These are phyloP conservation scores for Cliona cf. orientalis DNA, from an alignment of 37 sponge, comb jelly and placozoan species.

Conservation along the genomic window DNA sequence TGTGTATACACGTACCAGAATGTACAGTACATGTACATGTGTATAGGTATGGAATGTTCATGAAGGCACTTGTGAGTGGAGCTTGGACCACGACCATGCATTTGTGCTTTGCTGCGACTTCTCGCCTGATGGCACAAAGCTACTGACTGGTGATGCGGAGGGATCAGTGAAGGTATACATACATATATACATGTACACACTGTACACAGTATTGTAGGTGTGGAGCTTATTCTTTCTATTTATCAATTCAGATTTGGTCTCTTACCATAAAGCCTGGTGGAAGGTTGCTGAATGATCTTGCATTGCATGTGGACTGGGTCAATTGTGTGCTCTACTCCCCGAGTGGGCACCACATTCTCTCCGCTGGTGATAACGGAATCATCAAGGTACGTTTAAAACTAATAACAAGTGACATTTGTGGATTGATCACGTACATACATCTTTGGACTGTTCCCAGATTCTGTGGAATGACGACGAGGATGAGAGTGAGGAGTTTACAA, in stretches of 20 bases:
- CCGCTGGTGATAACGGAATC: slow-evolving; percentile 63
- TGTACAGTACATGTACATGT: background rate
- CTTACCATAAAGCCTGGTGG: slow-evolving; percentile 8
- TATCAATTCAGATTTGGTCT: slow-evolving; percentile 57
- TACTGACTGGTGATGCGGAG: slow-evolving; percentile 36
- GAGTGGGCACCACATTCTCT: slow-evolving; percentile 30
- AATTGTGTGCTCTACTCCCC: slow-evolving; percentile 65
- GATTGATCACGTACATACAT: background rate
- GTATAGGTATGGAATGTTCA: slow-evolving; percentile 46
- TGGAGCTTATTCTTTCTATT: background rate
- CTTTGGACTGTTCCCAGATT: slow-evolving; percentile 12
- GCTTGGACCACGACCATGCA: slow-evolving; percentile 27
- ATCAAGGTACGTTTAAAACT: slow-evolving; percentile 28
- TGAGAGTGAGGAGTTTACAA: slow-evolving; percentile 11
- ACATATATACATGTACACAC: background rate
- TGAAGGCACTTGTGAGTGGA: background rate
- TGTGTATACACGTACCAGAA: background rate
- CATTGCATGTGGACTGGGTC: slow-evolving; percentile 50
- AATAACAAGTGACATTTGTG: background rate
- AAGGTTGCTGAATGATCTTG: slow-evolving; percentile 26
- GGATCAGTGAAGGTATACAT: slow-evolving; percentile 43
- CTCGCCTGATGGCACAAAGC: slow-evolving; percentile 34
- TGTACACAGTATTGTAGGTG: background rate
- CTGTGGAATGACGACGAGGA: slow-evolving; percentile 19
- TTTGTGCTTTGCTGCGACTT: slow-evolving; percentile 53